Conservation (phyloP, 2,113 vertebrate genomes). For the Drymodes brunneopygia region DNA sequence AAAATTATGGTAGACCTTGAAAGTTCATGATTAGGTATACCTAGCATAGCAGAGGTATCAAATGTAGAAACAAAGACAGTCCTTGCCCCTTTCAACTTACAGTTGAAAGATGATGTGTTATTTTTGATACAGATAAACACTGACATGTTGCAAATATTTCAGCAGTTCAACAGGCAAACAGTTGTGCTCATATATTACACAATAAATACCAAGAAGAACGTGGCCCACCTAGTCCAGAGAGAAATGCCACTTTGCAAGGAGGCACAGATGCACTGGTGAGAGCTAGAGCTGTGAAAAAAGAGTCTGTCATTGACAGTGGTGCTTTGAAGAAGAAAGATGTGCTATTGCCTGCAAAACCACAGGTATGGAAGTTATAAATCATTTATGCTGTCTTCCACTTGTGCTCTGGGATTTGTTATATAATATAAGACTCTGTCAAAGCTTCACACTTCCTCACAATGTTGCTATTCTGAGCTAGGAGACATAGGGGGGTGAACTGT, state of each 20-base stretch:
- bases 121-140: not conserved
- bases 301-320: not conserved
- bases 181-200: not conserved
- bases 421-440: not conserved
- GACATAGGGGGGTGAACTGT: not conserved
- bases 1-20: not conserved
- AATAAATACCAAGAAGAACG: not conserved
- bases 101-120: not conserved
- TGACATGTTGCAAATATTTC: not conserved
- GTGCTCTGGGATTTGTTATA: not conserved
- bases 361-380: constrained; percentile 24
- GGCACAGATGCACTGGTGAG: constrained; percentile 45
- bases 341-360: constrained; percentile 38
- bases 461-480: not conserved
- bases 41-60: not conserved
- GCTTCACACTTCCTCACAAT: not conserved
- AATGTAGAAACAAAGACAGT: not conserved
- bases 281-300: constrained; percentile 47
- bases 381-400: not conserved
- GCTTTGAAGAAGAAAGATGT: constrained; percentile 25
- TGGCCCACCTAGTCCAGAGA: not conserved
- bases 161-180: not conserved
- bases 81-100: not conserved
- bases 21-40: not conserved
- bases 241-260: constrained; percentile 39